Base-by-base conservation (phyloP, 1,140 invertebrate genomes). In the Brachionus rotundiformis region DNA sequence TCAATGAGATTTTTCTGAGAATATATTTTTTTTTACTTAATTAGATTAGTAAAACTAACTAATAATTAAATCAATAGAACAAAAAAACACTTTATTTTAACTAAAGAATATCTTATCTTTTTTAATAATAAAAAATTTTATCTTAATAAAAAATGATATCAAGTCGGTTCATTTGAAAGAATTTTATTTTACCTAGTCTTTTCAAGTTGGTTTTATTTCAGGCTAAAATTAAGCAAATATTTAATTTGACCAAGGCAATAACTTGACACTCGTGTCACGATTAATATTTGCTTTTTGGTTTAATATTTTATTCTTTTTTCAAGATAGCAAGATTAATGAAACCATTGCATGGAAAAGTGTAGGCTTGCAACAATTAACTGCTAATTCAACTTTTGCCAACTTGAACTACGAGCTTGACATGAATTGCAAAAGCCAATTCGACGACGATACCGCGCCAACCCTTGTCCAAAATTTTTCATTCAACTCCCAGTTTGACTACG, bases 231-330 rank as follows among this genome's bases (percentile, higher is more conserved):
- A 63, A 63, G 8, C n/a, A 63, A 29, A 63, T 63, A 33, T 63
- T 63, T 63, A 63, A 29, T 63, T 27, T 63, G 61, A 33, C 29
- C 61, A 63, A 63, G 61, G 25, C 61, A 63, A 29, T 63, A 29
- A 33, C 47, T 54, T 13, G 61, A 63, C 61, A 63, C 61, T 63
- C 29, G 27, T 29, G 61, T 63, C 61, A 63, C n/a, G 16, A 54
- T 54, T 54, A 25, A 54, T 54, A 54, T 54, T 54, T 54, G 47
- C 47, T 63, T 63, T 63, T 63, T 63, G 13, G n/a, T 63, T 29
- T 29, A 23, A 63, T 13, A 29, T 27, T 27, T 29, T 63, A 23
- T 16, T 63, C 23, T 27, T 63, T 63, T 29, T 63, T 63, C 25
- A 27, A 63, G 61, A 63, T 29, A 63, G 11, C 29, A 63, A 63